phyloP scores from a whole-genome alignment of 2,797 vertebrate species.

The Choloepus didactylus region DNA sequence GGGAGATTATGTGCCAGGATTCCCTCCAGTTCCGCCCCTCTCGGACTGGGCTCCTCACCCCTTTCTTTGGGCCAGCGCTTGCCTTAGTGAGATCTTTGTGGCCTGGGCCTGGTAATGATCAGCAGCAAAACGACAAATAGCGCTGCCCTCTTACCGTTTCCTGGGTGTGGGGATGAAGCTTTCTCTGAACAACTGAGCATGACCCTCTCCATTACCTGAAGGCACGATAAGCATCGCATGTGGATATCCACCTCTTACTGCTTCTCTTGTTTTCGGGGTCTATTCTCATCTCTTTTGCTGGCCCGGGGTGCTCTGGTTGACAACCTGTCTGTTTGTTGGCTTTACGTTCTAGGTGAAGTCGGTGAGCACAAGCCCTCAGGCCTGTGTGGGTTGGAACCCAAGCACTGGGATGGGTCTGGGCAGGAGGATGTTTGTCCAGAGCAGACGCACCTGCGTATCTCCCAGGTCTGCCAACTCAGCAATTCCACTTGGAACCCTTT shows the following conservation, averaged over 20 bases:
- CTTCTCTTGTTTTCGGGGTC: neutral
- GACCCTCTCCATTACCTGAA: neutral
- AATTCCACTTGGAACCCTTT: neutral
- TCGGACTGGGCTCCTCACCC: neutral
- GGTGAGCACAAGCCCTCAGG: neutral
- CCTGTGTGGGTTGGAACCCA: neutral
- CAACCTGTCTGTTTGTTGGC: neutral
- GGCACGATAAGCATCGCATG: too few relatives aligned
- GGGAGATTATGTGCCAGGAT: fast-evolving
- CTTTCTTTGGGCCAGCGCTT: neutral
- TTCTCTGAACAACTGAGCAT: neutral
- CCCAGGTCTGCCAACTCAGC: neutral
- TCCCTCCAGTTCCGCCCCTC: neutral
- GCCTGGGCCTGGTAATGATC: neutral
- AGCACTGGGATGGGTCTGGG: neutral
- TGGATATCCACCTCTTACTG: neutral
- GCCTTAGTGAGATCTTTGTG: neutral
- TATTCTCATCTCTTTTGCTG: neutral
- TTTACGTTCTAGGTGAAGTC: neutral
- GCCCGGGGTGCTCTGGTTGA: neutral
- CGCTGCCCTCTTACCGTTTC: neutral
- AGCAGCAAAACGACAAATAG: neutral
- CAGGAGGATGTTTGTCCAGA: neutral
- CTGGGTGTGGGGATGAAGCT: neutral
- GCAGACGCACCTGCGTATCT: neutral